Percentiles rank a stretch among this genome's conserved stretches.
Evolutionary conservation across 2,797 vertebrate species (phyloP).

Genomic region (Erithacus rubecula): DNA sequence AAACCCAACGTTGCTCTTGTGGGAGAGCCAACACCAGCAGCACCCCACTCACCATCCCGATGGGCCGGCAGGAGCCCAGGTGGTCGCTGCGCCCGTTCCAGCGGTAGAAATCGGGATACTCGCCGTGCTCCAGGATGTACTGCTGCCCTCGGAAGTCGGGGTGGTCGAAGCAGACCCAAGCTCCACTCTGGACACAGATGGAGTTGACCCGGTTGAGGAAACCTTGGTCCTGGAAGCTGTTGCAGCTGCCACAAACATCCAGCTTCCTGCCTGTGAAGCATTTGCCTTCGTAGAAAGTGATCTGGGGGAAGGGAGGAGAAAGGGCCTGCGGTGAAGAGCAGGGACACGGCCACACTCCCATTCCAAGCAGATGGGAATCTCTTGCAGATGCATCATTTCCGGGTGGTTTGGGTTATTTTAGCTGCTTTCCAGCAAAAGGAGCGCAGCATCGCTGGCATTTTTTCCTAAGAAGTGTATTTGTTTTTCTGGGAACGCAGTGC

Average conservation of each 20-base stretch:
- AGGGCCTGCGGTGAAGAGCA: rapidly evolving
- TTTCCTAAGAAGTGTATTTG: background rate
- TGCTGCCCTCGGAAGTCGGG: constrained; percentile 91
- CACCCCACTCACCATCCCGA: constrained; percentile 84
- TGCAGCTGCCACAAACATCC: constrained; percentile 86
- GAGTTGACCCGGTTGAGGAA: constrained; percentile 92
- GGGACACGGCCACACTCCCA: rapidly evolving
- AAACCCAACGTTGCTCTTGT: rapidly evolving
- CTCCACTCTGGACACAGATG: constrained; percentile 86
- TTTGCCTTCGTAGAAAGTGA: constrained; percentile 88
- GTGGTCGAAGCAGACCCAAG: constrained; percentile 91
- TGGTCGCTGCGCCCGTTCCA: constrained; percentile 91
- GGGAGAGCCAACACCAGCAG: rapidly evolving
- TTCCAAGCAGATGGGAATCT: background rate
- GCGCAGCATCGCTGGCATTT: background rate
- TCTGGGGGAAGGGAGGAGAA: constrained; percentile 71
- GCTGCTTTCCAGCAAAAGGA: background rate
- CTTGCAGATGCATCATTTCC: background rate
- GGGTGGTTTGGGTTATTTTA: background rate
- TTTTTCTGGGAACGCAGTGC: background rate
- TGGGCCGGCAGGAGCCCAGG: constrained; percentile 90
- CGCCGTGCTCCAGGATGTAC: constrained; percentile 88
- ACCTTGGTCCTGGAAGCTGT: constrained; percentile 91
- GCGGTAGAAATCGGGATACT: constrained; percentile 88
- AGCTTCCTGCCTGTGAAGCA: constrained; percentile 89